phyloP scores from a whole-genome alignment of 2,113 vertebrate species.

The Brachyhypopomus occidentalis region DNA sequence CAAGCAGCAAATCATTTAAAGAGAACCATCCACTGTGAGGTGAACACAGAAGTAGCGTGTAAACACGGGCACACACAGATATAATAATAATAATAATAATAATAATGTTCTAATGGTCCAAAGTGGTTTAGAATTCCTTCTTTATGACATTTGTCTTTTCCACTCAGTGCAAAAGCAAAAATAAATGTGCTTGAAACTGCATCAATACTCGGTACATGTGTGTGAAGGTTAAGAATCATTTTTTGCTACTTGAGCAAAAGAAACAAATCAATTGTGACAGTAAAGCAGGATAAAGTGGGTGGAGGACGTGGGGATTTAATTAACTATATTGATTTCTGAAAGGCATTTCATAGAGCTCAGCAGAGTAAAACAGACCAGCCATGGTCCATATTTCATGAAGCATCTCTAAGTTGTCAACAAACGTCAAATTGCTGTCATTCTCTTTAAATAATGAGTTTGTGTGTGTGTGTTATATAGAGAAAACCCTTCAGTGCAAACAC shows the following conservation, averaged over 20 bases:
- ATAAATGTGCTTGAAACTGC: background rate
- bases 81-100: background rate
- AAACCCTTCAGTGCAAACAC: background rate
- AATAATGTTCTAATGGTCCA: background rate
- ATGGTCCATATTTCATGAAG: background rate
- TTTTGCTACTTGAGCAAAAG: constrained; percentile 38
- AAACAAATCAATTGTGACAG: constrained; percentile 34
- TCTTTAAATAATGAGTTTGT: background rate
- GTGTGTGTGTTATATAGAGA: background rate
- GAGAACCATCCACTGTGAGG: background rate
- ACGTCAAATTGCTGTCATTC: background rate
- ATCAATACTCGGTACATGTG: constrained; percentile 32
- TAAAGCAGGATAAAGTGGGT: constrained; percentile 35
- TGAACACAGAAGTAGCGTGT: background rate
- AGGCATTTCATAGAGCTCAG: constrained; percentile 17
- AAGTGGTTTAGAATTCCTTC: constrained; percentile 21
- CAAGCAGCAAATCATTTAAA: background rate
- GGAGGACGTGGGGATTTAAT: constrained; percentile 29
- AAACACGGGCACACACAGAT: background rate
- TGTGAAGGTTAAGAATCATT: constrained; percentile 35
- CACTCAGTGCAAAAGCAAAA: background rate
- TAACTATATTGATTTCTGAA: constrained; percentile 41
- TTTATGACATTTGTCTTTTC: constrained; percentile 25
- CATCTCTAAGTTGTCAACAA: background rate
- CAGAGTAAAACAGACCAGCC: background rate